Evolutionary conservation across 2,113 vertebrate species (phyloP), one percentile per base, ranked within the genome.

Genomic region (Labrus mixtus): DNA sequence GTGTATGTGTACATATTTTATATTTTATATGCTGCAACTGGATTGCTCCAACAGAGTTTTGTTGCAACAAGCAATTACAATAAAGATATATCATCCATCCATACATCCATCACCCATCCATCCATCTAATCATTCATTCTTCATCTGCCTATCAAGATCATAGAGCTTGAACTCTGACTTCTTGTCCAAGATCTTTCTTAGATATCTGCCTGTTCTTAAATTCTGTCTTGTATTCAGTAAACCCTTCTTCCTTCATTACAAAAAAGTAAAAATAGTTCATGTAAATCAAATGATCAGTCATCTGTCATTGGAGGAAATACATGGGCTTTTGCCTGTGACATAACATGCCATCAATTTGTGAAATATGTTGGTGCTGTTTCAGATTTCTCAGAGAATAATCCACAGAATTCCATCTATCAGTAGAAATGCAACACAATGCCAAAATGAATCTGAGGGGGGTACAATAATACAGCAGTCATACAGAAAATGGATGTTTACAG

Each of bases 351-450:
- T 19, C 17, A 8, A 6, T 17, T 41, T 41, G 11, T 41, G 11
- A 11, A 41, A 41, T 41, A 41, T 54, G 19, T 10, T 0, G 63
- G 37, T 54, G 29, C 58, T 54, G 7, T 56, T 37, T 64, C 4
- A 10, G 22, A 70, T 60, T 41, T 48, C 5, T 55, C 60, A n/a
- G 37, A 43, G 19, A 64, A 71, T 4, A 53, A 10, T 58, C 46
- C 23, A 63, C n/a, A 55, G 8, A 68, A 29, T 48, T 69, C 60
- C 39, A 17, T 72, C n/a, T 39, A 55, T 68, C 67, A 72, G 74
- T 67, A 78, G 74, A 83, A 86, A 81, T 72, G 53, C 48, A 68
- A 78, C 37, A 54, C 17, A 68, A 65, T 78, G 50, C 12, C 8
- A 20, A 78, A 59, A 69, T 22, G 54, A 67, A 3, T 20, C 23